Evolutionary conservation across 2,113 vertebrate genomes (phyloP).

Genomic region (Orycteropus afer): DNA sequence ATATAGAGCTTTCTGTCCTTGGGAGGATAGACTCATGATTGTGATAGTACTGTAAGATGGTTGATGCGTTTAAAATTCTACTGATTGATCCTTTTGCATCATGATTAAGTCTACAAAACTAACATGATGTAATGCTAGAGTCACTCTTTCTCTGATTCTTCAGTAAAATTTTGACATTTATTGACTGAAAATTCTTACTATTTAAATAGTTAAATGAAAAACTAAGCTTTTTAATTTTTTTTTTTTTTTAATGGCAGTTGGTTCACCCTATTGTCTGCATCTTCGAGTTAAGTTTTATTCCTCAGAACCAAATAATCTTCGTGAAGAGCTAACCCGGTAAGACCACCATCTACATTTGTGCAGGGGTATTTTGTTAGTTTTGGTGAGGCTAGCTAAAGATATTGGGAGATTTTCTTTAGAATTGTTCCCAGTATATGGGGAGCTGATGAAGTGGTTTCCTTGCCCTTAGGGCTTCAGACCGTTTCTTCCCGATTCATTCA

Average conservation of each 20-base stretch:
- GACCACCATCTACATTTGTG: not conserved
- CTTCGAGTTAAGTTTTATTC: conserved; percentile 99
- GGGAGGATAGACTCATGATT: conserved; percentile 44
- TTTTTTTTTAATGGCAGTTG: conserved; percentile 77
- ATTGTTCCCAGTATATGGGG: not conserved
- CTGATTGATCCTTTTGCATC: conserved; percentile 38
- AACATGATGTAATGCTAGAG: not conserved
- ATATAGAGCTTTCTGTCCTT: conserved; percentile 51
- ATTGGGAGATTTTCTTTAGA: not conserved
- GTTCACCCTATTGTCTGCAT: conserved; percentile 98
- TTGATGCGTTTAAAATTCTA: not conserved
- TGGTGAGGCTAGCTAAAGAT: not conserved
- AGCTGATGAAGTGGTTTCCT: not conserved
- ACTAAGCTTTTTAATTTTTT: not conserved
- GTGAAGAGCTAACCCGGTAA: conserved; percentile 97
- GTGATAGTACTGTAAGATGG: not conserved
- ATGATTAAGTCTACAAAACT: not conserved
- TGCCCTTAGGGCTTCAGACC: not conserved
- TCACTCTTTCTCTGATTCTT: not conserved
- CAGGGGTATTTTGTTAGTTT: not conserved
- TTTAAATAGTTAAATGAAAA: conserved; percentile 33
- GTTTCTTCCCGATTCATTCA: not conserved
- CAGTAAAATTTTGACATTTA: conserved; percentile 6
- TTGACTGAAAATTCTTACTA: conserved; percentile 19
- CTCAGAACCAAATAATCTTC: conserved; percentile 98